phyloP scores from a whole-genome alignment of 2,888 invertebrate genomes.

The Spatulosminthurus flaviceps region DNA sequence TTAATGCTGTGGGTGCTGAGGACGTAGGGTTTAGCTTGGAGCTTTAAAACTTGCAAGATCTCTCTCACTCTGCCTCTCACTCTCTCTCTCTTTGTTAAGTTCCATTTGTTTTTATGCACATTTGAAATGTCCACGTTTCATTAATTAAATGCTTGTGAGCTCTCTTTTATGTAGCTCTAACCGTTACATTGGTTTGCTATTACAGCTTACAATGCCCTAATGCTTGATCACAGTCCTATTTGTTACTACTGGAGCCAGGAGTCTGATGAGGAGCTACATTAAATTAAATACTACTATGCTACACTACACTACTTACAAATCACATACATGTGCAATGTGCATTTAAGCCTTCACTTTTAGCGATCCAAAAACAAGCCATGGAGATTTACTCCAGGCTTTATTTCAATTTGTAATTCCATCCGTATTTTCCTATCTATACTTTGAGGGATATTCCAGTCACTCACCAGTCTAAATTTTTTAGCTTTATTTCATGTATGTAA shows the following conservation, averaged over 20 bases:
- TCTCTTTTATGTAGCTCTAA: constrained; percentile 3
- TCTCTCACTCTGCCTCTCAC: background rate
- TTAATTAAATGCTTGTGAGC: constrained; percentile 18
- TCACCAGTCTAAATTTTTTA: no score
- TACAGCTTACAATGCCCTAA: background rate
- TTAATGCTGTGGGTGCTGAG: constrained; percentile 13
- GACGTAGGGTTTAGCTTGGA: background rate
- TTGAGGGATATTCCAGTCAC: no score
- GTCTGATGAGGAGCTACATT: no score
- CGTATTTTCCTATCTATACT: no score
- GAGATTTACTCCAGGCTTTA: no score
- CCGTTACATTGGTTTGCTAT: constrained; percentile 18
- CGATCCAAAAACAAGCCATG: no score
- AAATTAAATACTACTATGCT: no score
- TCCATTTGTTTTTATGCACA: constrained; percentile 18
- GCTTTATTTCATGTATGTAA: no score
- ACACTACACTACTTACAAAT: no score
- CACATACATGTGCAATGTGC: no score
- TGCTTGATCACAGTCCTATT: constrained; percentile 8
- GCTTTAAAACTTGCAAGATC: constrained; percentile 1
- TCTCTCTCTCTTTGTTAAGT: background rate
- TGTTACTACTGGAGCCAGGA: background rate
- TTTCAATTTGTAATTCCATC: no score
- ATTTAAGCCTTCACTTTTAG: no score
- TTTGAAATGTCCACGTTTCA: constrained; percentile 18